phyloP scores from a whole-genome alignment of 2,888 invertebrate genomes.

The Drosophila meridiana region DNA sequence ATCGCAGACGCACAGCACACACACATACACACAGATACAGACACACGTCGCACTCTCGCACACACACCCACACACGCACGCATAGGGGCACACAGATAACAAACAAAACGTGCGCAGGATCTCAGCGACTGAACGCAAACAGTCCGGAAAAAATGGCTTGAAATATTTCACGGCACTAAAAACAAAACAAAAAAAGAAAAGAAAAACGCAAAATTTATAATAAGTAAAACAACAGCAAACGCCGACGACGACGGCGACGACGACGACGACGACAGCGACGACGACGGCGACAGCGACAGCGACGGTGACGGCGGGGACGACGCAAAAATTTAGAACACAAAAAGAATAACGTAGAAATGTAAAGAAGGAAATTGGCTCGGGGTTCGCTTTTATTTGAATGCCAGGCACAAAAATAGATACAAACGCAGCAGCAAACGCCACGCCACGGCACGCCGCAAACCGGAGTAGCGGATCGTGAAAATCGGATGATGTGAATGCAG shows the following conservation, averaged over 20 bases:
- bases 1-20: constrained; percentile 20
- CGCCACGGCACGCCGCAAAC: constrained; percentile 17
- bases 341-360: constrained; percentile 1
- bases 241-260: neutral
- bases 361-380: constrained; percentile 29
- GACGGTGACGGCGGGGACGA: constrained; percentile 3
- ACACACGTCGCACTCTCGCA: constrained; percentile 14
- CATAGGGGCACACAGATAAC: constrained; percentile 60
- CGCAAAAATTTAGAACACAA: constrained; percentile 13
- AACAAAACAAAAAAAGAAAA: constrained; percentile 49
- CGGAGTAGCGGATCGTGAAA: constrained; percentile 43
- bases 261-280: constrained; percentile 3
- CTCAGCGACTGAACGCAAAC: constrained; percentile 70
- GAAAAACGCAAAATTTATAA: constrained; percentile 40
- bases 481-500: constrained; percentile 25
- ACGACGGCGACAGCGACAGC: constrained; percentile 1
- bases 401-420: constrained; percentile 33
- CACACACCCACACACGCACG: constrained; percentile 27
- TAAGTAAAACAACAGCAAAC: constrained; percentile 49
- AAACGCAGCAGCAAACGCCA: constrained; percentile 17
- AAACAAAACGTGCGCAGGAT: constrained; percentile 78
- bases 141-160: constrained; percentile 76
- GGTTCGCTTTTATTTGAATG: constrained; percentile 30
- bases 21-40: constrained; percentile 8
- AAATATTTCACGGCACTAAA: constrained; percentile 72